Percentiles rank a stretch among this genome's conserved stretches.
Conservation (phyloP, 2,888 invertebrate genomes). For the Bruchidius siliquastri region DNA sequence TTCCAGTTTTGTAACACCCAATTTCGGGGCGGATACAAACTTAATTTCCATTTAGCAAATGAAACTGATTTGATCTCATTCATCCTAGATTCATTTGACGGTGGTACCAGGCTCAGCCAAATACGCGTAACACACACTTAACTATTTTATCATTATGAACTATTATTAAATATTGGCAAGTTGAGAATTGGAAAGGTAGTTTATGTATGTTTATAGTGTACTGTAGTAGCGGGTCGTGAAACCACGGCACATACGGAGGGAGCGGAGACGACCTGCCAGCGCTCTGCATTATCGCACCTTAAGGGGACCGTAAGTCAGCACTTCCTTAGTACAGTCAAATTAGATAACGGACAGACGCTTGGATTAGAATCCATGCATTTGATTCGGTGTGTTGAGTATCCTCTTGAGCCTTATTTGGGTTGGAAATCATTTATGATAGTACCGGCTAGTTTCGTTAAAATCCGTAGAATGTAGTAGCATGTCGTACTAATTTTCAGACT, state of each 20-base stretch:
- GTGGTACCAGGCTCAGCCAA: background rate
- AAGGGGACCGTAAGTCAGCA: conserved; percentile 3
- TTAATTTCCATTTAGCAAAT: no score
- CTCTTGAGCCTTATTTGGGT: no score
- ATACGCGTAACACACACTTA: background rate
- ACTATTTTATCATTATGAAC: background rate
- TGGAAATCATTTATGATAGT: no score
- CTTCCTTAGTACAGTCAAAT: background rate
- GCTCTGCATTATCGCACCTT: conserved; percentile 44
- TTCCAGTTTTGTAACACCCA: no score
- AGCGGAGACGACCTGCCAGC: conserved; percentile 30
- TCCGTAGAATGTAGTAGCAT: no score
- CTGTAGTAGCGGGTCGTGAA: conserved; percentile 41
- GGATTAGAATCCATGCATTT: background rate
- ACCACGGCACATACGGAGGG: conserved; percentile 28
- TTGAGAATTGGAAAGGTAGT: conserved; percentile 47
- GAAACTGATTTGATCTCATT: no score
- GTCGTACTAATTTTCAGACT: no score
- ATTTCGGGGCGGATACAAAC: no score
- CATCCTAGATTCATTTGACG: background rate
- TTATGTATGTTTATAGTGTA: conserved; percentile 49
- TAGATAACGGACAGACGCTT: background rate
- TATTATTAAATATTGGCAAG: conserved; percentile 42
- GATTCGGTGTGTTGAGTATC: no score
- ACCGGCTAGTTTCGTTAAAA: no score